Evolutionary conservation across 1,140 invertebrate species (phyloP).

Genomic region (Apis florea): DNA sequence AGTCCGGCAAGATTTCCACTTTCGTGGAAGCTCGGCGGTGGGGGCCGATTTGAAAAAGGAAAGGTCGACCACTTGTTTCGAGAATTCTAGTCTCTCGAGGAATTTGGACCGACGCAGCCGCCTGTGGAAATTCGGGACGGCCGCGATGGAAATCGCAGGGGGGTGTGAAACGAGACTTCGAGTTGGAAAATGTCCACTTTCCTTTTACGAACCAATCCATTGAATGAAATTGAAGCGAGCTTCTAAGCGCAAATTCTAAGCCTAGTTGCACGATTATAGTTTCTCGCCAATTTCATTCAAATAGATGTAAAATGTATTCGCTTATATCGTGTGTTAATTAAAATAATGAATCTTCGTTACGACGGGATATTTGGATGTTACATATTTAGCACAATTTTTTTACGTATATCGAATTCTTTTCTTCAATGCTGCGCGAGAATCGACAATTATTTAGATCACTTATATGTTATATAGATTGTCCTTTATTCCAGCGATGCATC

Average conservation of each 20-base stretch:
- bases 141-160: constrained; percentile 31
- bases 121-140: constrained; percentile 31
- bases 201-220: not conserved
- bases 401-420: too few species aligned
- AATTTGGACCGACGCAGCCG: constrained; percentile 53
- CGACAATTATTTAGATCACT: too few species aligned
- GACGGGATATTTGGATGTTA: too few species aligned
- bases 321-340: too few species aligned
- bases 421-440: too few species aligned
- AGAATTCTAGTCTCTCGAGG: constrained; percentile 37
- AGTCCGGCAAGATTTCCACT: constrained; percentile 51
- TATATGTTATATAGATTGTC: not conserved
- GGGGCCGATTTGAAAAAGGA: constrained; percentile 41
- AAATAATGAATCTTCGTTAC: too few species aligned
- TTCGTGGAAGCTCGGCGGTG: constrained; percentile 40
- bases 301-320: too few species aligned
- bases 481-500: not conserved
- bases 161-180: constrained; percentile 6
- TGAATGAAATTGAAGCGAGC: constrained; percentile 15
- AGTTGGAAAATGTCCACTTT: not conserved
- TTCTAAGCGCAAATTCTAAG: not conserved
- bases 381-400: too few species aligned
- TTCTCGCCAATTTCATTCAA: too few species aligned
- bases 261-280: too few species aligned
- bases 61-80: constrained; percentile 35